A percentile compares a stretch with the other conserved stretches of the same genome.
phyloP scores from a whole-genome alignment of 2,888 invertebrate genomes.

The Acleris holmiana region DNA sequence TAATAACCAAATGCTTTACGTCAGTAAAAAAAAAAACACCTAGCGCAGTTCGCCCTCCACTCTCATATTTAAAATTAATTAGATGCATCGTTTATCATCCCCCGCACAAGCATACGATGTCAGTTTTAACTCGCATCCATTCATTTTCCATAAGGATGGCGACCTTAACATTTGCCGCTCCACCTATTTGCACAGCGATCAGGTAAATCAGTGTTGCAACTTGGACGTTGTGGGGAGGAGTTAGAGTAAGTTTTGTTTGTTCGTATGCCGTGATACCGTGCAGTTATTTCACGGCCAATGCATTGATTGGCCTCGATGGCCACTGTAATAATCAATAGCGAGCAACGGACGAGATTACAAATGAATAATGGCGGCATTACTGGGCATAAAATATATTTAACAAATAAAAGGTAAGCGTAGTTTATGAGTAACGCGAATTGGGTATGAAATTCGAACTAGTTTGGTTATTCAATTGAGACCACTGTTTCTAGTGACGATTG shows the following conservation, averaged over 20 bases:
- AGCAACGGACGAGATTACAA: background rate
- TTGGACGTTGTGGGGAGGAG: constrained; percentile 22
- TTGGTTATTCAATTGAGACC: too few species aligned
- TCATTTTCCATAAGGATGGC: constrained; percentile 59
- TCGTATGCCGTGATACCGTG: constrained; percentile 26
- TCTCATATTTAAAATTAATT: constrained; percentile 7
- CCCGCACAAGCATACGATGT: constrained; percentile 6
- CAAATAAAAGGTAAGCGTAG: too few species aligned
- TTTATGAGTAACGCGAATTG: too few species aligned
- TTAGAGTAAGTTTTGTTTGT: constrained; percentile 45
- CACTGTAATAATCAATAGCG: constrained; percentile 50
- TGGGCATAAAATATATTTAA: too few species aligned
- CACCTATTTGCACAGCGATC: constrained; percentile 41
- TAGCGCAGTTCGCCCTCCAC: background rate
- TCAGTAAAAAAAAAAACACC: too few species aligned
- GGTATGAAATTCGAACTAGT: too few species aligned
- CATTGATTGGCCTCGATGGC: constrained; percentile 49
- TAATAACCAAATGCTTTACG: too few species aligned
- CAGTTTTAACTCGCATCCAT: constrained; percentile 17
- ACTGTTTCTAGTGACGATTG: too few species aligned
- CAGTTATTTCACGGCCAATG: constrained; percentile 59
- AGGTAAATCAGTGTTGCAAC: constrained; percentile 34
- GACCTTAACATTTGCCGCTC: constrained; percentile 56
- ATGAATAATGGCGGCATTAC: too few species aligned
- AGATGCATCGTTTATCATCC: constrained; percentile 7